Base-by-base conservation (phyloP, 2,113 vertebrate species). In the Onychostoma macrolepis region DNA sequence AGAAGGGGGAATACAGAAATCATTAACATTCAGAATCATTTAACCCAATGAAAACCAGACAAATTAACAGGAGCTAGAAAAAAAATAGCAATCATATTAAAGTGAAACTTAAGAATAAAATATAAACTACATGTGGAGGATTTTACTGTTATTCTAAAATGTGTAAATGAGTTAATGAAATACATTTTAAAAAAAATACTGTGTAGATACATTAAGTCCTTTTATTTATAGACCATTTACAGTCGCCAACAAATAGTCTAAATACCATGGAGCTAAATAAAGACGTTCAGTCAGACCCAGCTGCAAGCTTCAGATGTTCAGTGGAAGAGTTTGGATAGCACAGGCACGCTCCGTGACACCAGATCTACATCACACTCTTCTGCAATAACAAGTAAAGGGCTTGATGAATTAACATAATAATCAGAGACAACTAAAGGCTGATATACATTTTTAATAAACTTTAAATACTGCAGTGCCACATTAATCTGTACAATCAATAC, bases 261-360 rank as follows among this genome's bases (percentile, higher is more conserved):
- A 43, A 82, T 48, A 67, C n/a, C 80, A 45, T 4, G 12, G 63
- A 53, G 50, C 56, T 86, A 86, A 80, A 89, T 89, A 86, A 84
- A 86, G 75, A 63, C n/a, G 6, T 72, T 65, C 63, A 26, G 75
- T 78, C 56, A 56, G 58, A 71, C 17, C 58, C 67, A 67, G 84
- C 74, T 74, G 53, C 80, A 83, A 43, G 78, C 61, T 33, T 79
- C 43, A 80, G 17, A 67, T 71, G 38, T 78, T 53, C 56, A n/a
- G 26, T 41, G 33, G 74, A 84, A 48, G 69, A 85, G 76, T 58
- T 78, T 69, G 21, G 72, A 85, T 50, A 84, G 50, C 45, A 77
- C 11, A 53, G 56, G 48, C 63, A 58, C 17, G 2, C 50, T 53
- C 53, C 10, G 36, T 61, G 33, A 28, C 71, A 33, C 19, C 21